A percentile compares a stretch with the other conserved stretches of the same genome.
These are phyloP conservation scores for Sarotherodon lohbergeri DNA, from an alignment of 2,113 vertebrate genomes.

Conservation along the genomic window DNA sequence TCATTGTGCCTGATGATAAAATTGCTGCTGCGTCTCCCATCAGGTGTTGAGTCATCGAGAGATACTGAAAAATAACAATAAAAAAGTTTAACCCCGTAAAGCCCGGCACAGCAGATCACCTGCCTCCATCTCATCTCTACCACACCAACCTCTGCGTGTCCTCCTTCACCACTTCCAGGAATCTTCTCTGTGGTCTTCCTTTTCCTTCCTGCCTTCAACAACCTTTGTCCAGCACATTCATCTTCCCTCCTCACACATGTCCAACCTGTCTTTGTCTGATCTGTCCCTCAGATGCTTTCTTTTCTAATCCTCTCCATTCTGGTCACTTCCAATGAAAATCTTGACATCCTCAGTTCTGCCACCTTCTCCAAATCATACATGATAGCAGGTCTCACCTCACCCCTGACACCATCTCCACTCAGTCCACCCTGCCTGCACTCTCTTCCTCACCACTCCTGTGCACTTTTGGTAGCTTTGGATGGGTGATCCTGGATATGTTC, in stretches of 20 bases:
- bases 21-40: background rate
- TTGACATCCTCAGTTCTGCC: too few species aligned
- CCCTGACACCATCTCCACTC: background rate
- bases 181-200: background rate
- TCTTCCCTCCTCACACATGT: background rate
- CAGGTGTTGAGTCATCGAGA: background rate
- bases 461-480: background rate
- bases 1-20: background rate
- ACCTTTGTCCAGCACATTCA: too few species aligned
- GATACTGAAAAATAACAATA: background rate
- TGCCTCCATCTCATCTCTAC: background rate
- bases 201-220: background rate
- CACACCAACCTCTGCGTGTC: background rate
- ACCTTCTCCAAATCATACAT: background rate
- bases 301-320: background rate
- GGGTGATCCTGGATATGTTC: rapidly evolving
- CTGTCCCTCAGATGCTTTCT: background rate
- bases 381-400: background rate
- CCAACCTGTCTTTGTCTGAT: rapidly evolving
- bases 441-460: background rate
- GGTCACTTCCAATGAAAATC: background rate
- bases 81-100: background rate
- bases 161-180: background rate
- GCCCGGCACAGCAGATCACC: background rate
- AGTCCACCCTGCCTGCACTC: background rate